Percentiles rank a stretch among this genome's conserved stretches.
These are phyloP conservation scores for Morus bassanus DNA, from an alignment of 2,797 vertebrate genomes.

Conservation along the genomic window DNA sequence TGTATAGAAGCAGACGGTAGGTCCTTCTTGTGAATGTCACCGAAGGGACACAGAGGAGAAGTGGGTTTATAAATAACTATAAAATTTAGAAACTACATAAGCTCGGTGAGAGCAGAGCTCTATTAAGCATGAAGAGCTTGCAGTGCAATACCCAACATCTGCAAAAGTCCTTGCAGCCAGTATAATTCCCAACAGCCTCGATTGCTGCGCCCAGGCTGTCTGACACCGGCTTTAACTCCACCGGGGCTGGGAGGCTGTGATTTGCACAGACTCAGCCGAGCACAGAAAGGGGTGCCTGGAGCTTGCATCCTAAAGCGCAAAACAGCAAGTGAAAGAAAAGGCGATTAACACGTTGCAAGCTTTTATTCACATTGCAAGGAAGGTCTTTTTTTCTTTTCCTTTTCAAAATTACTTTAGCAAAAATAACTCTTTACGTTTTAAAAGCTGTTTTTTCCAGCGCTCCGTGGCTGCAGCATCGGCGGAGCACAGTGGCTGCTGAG, in stretches of 20 bases:
- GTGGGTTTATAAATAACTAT: not conserved
- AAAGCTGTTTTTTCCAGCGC: not conserved
- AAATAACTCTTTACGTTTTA: fast-evolving
- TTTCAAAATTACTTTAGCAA: not conserved
- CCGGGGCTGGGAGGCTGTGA: fast-evolving
- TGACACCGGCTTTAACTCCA: not conserved
- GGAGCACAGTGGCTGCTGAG: fast-evolving
- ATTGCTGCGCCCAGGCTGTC: not conserved
- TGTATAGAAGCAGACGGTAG: not conserved
- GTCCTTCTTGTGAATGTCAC: not conserved
- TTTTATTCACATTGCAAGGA: not conserved
- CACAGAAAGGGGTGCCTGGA: not conserved
- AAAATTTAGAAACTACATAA: not conserved
- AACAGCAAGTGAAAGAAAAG: not conserved
- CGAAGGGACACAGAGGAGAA: not conserved
- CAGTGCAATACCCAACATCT: not conserved
- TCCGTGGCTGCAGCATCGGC: fast-evolving
- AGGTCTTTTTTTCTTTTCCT: not conserved
- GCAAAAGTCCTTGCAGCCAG: not conserved
- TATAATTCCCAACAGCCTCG: not conserved
- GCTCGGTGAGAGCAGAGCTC: not conserved
- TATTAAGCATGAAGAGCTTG: not conserved
- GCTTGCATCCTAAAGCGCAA: not conserved
- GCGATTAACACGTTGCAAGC: not conserved
- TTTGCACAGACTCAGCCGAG: fast-evolving